Conservation (phyloP, 2,888 invertebrate species). For the Hydropsyche betteni region DNA sequence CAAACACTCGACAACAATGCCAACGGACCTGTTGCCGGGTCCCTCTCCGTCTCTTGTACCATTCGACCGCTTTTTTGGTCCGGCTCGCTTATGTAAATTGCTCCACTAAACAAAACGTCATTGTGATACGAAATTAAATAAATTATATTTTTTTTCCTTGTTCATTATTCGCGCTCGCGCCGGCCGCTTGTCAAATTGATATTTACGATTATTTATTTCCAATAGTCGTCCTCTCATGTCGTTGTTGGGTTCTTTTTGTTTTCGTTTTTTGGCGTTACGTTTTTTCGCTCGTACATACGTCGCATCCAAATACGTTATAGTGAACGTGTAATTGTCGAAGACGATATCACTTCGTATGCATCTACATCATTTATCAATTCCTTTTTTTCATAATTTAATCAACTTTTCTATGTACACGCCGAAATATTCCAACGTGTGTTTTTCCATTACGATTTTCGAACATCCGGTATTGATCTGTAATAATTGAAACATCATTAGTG, state of each 20-base stretch:
- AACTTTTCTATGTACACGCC: too few relatives aligned
- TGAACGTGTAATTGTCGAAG: neutral
- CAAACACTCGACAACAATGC: conserved; percentile 24
- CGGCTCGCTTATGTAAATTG: conserved; percentile 29
- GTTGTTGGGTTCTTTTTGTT: neutral
- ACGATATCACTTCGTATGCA: too few relatives aligned
- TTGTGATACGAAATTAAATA: conserved; percentile 33
- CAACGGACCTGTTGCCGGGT: conserved; percentile 22
- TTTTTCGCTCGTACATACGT: neutral
- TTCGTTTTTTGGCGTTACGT: neutral
- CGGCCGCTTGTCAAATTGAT: conserved; percentile 29
- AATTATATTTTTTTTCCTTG: conserved; percentile 19
- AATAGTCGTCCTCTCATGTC: conserved; percentile 19
- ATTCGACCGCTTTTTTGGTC: conserved; percentile 24
- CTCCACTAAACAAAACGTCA: conserved; percentile 33
- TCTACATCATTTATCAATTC: too few relatives aligned
- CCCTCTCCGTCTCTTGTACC: neutral
- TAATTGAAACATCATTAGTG: conserved; percentile 36
- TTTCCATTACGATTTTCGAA: neutral
- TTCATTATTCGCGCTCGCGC: conserved; percentile 9
- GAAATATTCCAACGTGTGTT: too few relatives aligned
- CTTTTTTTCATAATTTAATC: too few relatives aligned
- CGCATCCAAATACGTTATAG: conserved; percentile 8
- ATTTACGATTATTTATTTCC: conserved; percentile 33
- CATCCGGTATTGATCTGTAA: conserved; percentile 18